phyloP scores from a whole-genome alignment of 2,113 vertebrate species.

The Pelvicachromis taeniatus region DNA sequence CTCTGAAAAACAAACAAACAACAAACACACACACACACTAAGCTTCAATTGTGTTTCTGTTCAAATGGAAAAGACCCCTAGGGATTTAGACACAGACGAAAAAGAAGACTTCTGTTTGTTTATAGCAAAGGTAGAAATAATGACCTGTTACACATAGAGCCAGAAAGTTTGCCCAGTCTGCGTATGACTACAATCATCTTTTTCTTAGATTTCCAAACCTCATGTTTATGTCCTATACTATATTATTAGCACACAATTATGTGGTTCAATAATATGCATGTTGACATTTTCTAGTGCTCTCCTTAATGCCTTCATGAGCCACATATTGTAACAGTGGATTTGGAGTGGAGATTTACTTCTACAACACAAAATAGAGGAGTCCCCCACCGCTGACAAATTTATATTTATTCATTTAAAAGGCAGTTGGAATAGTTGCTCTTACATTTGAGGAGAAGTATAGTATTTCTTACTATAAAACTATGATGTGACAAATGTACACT shows the following conservation, averaged over 20 bases:
- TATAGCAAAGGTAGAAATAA: neutral
- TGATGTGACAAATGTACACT: neutral
- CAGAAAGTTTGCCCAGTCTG: neutral
- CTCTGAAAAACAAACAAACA: neutral
- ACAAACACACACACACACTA: neutral
- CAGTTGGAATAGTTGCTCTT: neutral
- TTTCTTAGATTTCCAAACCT: neutral
- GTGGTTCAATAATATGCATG: neutral
- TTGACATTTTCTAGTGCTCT: neutral
- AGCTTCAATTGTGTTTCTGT: neutral
- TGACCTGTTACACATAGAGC: neutral
- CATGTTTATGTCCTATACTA: neutral
- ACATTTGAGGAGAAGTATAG: neutral
- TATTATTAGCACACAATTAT: neutral
- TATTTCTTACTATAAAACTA: neutral
- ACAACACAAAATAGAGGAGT: neutral
- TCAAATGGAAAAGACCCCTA: neutral
- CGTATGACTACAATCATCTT: neutral
- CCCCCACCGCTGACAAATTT: neutral
- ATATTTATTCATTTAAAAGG: neutral
- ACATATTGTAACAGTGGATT: neutral
- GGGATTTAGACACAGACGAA: neutral
- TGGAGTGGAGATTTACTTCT: neutral
- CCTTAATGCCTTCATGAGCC: neutral
- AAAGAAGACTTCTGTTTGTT: neutral